A percentile compares a stretch with the other conserved stretches of the same genome.
Evolutionary conservation across 2,888 invertebrate species (phyloP).

Genomic region (Autographa gamma): DNA sequence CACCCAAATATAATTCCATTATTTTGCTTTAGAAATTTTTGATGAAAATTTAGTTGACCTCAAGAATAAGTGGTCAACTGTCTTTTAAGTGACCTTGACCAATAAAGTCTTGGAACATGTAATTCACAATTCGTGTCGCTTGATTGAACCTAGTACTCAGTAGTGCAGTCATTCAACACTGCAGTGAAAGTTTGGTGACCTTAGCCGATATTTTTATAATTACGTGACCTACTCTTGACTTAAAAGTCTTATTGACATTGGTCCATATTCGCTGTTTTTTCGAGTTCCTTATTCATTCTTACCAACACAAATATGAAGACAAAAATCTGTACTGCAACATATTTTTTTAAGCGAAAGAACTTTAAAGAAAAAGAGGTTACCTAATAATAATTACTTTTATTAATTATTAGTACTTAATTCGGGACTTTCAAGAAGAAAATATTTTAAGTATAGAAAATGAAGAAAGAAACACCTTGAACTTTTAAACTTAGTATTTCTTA

Average conservation of each 20-base stretch:
- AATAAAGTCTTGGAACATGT: background rate
- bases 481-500: too few species aligned
- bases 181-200: constrained; percentile 2
- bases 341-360: too few species aligned
- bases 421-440: too few species aligned
- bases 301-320: too few species aligned
- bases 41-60: background rate
- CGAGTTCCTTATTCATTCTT: background rate
- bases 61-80: background rate
- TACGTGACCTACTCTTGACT: constrained; percentile 1
- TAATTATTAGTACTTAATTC: too few species aligned
- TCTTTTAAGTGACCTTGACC: background rate
- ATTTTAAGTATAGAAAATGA: too few species aligned
- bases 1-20: background rate
- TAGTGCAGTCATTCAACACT: background rate
- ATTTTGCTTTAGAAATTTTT: background rate
- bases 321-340: too few species aligned
- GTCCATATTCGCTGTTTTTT: background rate
- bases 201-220: constrained; percentile 5
- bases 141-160: background rate
- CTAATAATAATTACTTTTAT: too few species aligned
- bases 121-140: constrained; percentile 7
- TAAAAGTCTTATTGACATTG: constrained; percentile 2
- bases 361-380: too few species aligned
- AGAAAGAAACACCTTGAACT: too few species aligned